Conservation (phyloP, 2,888 invertebrate genomes). For the Conomelus anceps region DNA sequence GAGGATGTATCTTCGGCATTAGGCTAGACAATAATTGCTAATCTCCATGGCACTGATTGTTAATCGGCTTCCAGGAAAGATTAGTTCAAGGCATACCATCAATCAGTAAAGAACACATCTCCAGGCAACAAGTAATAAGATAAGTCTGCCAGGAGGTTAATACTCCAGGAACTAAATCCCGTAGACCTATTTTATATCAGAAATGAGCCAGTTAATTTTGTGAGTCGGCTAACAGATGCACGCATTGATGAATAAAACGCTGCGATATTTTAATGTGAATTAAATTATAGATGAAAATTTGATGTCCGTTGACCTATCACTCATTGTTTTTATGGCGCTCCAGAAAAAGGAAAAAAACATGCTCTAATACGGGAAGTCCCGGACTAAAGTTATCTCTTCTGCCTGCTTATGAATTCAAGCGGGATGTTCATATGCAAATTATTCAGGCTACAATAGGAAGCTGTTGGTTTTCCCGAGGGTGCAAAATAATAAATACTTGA, state of each 20-base stretch:
- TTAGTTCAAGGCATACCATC: not conserved
- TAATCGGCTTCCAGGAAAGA: not conserved
- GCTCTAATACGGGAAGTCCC: not conserved
- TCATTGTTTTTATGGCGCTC: not conserved
- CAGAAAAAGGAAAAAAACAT: not conserved
- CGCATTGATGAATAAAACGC: not conserved
- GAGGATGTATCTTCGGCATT: not conserved
- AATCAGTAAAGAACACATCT: not conserved
- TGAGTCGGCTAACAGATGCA: not conserved
- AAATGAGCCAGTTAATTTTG: not conserved
- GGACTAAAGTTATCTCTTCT: not conserved
- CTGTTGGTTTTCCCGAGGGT: not conserved
- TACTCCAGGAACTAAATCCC: not conserved
- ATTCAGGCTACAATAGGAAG: not conserved
- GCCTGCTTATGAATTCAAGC: not conserved
- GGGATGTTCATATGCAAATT: not conserved
- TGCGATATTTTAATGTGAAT: not conserved
- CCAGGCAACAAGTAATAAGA: not conserved
- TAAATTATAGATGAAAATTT: not conserved
- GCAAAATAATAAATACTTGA: not conserved
- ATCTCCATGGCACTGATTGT: not conserved
- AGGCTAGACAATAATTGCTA: not conserved
- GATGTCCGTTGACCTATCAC: not conserved
- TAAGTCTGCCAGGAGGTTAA: not conserved
- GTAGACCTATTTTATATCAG: not conserved